Evolutionary conservation across 1,140 invertebrate genomes (phyloP), one percentile per base, ranked within the genome.

Genomic region (Cylas formicarius): DNA sequence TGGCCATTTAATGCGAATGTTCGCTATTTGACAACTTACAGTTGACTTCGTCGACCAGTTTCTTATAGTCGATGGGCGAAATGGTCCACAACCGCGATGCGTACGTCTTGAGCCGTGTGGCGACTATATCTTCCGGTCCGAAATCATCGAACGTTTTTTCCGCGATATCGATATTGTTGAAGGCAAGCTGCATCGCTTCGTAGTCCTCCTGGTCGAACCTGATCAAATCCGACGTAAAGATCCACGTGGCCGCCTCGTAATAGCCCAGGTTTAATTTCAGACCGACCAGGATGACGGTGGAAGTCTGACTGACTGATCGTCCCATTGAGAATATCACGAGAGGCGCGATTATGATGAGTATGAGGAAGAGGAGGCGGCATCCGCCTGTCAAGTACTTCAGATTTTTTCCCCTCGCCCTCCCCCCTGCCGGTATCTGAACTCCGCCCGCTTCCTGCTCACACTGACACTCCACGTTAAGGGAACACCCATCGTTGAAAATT

Each of bases 121-220:
- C 32, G 1, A 48, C 32, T 2, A 48, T 33, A 11, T 48, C 45
- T 28, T 40, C 29, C 0, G 45, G 16, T 4, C 28, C 3, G 31
- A 34, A 48, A 20, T 13, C n/a, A 0, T n/a, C 45, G 14, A 48
- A 48, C 34, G 42, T 40, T 5, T 34, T 24, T 18, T 48, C 23
- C 3, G 45, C 26, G 1, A 8, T 10, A 10, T 21, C 3, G 14
- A 41, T 41, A 23, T 35, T 48, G 23, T 41, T 48, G 37, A 48
- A 48, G 7, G 29, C 42, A 1, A n/a, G 13, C 6, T 29, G 35
- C 7, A 48, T 10, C 23, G 40, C 35, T 19, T 23, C 18, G 22
- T 41, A 48, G 11, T 48, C 45, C 2, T 31, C 31, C 2, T 16
- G 2, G 3, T 28, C 16, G 0, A 47, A n/a, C n/a, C n/a, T n/a